Base-by-base conservation (phyloP, 2,888 invertebrate genomes). In the Malthinus seriepunctatus region DNA sequence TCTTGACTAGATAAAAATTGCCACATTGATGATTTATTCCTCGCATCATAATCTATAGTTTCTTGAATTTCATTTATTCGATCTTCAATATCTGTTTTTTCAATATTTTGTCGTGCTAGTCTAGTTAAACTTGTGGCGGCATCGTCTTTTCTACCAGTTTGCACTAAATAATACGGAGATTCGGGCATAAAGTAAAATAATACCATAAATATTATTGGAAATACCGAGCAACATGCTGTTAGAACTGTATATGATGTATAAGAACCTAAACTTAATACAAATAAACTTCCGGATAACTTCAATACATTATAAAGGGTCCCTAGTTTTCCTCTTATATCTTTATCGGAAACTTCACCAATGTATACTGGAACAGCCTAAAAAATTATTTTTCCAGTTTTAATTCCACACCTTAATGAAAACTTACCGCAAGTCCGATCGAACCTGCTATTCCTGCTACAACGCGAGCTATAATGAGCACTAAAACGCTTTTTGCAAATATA, bases 371-470 rank as follows among this genome's bases (percentile, higher is more conserved):
- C 75, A 1, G 71, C 69, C 8, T 77, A 74, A 63, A 78, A 78
- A 23, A 32, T 32, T 39, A 44, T 39, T 12, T 9, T 9, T 1
- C 9, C 8, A 10, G 45, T 8, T 31, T 11, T 52, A 34, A 32
- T 10, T 47, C 11, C 3, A 12, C 32, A 77, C 73, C 1, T 74
- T 70, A 3, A 80, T 65, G 11, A 64, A n/a, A 37, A 56, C 42
- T 60, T 42, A 63, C 63, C 32, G 45, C 32, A 34, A 45, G 34
- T 8, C 55, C 38, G 0, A 90, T 88, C 14, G 91, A 90, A 33
- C 86, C 86, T 11, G 88, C 85, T 8, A 88, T 69, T 31, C 91
- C 91, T 3, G 84, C 84, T 34, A 89, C 78, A 46, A 89, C 83
- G 51, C 88, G 78, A 0, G 86, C 88, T 0, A 80, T 75, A 65